These are phyloP conservation scores for Cyprinodon variegatus DNA, from an alignment of 2,113 vertebrate genomes.

Conservation along the genomic window DNA sequence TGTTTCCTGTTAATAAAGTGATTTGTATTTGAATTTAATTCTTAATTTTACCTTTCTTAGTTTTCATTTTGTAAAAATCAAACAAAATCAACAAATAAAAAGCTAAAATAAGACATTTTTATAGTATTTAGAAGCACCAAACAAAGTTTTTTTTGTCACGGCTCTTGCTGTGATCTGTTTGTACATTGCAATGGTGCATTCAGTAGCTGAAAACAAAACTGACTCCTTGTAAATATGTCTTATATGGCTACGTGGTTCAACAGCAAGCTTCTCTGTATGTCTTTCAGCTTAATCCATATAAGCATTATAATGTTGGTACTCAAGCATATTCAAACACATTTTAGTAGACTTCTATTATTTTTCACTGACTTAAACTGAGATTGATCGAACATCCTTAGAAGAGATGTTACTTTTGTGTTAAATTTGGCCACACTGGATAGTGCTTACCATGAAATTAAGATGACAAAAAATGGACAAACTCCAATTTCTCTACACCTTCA, in stretches of 20 bases:
- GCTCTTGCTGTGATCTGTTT: neutral
- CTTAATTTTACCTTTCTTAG: neutral
- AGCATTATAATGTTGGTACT: too few species aligned
- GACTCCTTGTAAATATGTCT: neutral
- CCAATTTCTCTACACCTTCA: neutral
- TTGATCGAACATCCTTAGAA: neutral
- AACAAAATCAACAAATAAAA: too few species aligned
- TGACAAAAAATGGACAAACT: conserved; percentile 1
- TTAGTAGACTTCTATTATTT: neutral
- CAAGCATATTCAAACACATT: too few species aligned
- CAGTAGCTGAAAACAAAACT: neutral
- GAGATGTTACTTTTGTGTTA: neutral
- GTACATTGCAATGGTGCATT: neutral
- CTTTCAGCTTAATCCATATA: too few species aligned
- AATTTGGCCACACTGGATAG: neutral
- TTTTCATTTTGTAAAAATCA: neutral
- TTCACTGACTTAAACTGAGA: neutral
- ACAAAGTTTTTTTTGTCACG: too few species aligned
- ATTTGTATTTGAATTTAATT: neutral
- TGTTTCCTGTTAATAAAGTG: neutral
- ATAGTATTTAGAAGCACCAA: too few species aligned
- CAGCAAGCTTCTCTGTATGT: too few species aligned
- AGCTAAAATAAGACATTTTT: too few species aligned
- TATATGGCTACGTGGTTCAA: too few species aligned
- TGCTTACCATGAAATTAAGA: neutral